Conservation (phyloP, 2,797 vertebrate species). For the Lophotriccus pileatus region DNA sequence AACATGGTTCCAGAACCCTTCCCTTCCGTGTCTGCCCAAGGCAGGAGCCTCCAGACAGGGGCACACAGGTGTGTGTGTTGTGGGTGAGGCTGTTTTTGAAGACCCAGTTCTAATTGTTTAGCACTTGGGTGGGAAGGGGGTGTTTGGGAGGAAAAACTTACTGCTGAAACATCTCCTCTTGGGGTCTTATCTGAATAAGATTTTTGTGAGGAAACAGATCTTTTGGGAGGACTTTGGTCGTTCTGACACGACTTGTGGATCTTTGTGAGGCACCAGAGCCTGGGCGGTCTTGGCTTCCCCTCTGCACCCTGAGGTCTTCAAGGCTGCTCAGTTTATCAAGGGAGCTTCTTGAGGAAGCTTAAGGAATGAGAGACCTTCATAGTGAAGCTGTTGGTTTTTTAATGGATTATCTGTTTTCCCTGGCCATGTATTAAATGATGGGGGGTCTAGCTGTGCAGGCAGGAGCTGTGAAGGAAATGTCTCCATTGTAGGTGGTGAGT, state of each 20-base stretch:
- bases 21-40: background rate
- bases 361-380: background rate
- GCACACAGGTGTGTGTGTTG: background rate
- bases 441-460: background rate
- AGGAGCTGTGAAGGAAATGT: background rate
- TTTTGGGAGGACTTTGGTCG: background rate
- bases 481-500: background rate
- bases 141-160: background rate
- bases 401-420: background rate
- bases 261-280: background rate
- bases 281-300: background rate
- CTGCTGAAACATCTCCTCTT: background rate
- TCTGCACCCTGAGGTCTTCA: background rate
- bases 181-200: background rate
- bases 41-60: background rate
- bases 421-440: fast-evolving
- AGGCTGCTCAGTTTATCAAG: fast-evolving
- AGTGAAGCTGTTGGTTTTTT: background rate
- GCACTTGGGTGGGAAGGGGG: background rate
- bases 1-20: background rate
- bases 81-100: background rate
- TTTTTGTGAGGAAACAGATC: background rate
- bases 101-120: background rate
- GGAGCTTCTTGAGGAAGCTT: background rate
- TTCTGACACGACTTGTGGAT: fast-evolving